phyloP scores from a whole-genome alignment of 2,797 vertebrate genomes.

The Lerista edwardsae region DNA sequence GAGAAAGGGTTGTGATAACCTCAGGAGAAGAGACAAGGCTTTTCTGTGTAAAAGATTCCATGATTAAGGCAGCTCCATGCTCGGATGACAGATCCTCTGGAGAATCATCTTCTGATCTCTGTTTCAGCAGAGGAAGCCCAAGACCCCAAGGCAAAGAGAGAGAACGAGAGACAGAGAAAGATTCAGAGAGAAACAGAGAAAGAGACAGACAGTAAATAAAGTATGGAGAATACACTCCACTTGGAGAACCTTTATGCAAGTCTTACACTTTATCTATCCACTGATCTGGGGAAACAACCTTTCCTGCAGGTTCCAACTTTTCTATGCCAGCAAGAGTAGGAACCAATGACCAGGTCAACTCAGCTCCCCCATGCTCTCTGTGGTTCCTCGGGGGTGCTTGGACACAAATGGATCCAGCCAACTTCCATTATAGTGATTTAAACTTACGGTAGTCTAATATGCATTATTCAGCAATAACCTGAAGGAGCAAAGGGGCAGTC shows the following conservation, averaged over 20 bases:
- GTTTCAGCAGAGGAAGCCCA: conserved; percentile 77
- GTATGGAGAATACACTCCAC: conserved; percentile 35
- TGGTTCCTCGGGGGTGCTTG: background rate
- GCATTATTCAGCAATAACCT: background rate
- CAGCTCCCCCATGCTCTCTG: background rate
- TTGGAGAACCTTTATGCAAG: conserved; percentile 30
- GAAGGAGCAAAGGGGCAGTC: background rate
- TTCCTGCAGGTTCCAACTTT: background rate
- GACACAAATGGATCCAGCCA: background rate
- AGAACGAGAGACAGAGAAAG: conserved; percentile 30
- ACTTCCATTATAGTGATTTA: background rate
- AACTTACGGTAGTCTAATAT: background rate
- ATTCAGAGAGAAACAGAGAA: conserved; percentile 51
- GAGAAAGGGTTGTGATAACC: conserved; percentile 80
- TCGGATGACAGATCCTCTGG: conserved; percentile 88
- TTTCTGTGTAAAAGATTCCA: conserved; percentile 96
- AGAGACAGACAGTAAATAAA: conserved; percentile 62
- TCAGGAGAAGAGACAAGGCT: conserved; percentile 94
- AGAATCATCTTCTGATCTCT: conserved; percentile 84
- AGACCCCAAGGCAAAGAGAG: conserved; percentile 50
- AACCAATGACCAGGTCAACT: background rate
- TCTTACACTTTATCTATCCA: background rate
- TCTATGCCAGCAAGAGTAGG: background rate
- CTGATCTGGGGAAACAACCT: background rate
- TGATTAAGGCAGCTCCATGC: conserved; percentile 80